phyloP scores from a whole-genome alignment of 2,113 vertebrate genomes.

The Muntiacus reevesi region DNA sequence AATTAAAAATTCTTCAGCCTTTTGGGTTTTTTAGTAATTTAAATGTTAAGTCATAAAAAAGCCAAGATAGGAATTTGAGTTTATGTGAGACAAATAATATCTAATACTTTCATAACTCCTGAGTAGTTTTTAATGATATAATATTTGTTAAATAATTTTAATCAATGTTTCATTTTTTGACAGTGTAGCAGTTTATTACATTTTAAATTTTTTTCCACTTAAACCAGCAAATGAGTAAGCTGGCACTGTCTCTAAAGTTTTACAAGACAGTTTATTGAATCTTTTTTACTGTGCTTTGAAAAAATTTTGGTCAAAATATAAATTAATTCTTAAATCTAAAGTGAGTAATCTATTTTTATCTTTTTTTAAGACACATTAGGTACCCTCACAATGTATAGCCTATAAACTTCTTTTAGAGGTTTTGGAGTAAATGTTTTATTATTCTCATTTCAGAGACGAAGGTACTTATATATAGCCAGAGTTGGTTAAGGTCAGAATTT shows the following conservation, averaged over 20 bases:
- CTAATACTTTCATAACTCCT: neutral
- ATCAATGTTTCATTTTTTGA: neutral
- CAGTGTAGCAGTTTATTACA: neutral
- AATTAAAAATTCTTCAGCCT: neutral
- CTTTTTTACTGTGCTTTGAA: neutral
- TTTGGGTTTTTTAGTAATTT: neutral
- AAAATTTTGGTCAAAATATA: constrained; percentile 6
- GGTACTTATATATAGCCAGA: neutral
- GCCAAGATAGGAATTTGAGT: neutral
- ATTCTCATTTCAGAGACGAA: neutral
- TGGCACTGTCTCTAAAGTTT: neutral
- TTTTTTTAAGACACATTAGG: neutral
- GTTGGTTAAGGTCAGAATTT: neutral
- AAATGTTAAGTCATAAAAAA: neutral
- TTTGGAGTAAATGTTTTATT: neutral
- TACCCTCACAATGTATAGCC: neutral
- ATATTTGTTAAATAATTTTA: neutral
- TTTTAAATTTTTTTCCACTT: neutral
- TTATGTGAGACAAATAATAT: neutral
- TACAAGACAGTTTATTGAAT: neutral
- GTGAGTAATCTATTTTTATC: neutral
- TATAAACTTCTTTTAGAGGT: neutral
- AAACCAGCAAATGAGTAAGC: neutral
- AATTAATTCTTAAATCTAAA: constrained; percentile 1
- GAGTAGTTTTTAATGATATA: neutral